Evolutionary conservation across 2,797 vertebrate genomes (phyloP).

Genomic region (Phylloscopus collybita): DNA sequence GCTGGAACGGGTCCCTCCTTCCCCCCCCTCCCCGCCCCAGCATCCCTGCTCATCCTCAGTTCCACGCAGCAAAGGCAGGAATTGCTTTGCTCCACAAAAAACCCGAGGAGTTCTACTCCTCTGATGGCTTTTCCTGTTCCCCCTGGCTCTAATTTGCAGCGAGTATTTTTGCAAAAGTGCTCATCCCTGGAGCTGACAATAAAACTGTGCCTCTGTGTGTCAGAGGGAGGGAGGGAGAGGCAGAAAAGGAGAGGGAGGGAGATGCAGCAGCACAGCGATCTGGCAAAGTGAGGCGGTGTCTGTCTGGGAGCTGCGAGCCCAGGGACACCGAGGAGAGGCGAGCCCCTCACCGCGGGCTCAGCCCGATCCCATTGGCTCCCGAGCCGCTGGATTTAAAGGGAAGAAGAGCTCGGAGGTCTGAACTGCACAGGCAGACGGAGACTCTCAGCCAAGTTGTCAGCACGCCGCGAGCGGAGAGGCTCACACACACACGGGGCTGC

Average conservation of each 20-base stretch:
- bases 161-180: slow-evolving; percentile 12
- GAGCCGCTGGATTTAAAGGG: slow-evolving; percentile 37
- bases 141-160: background rate
- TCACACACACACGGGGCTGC: background rate
- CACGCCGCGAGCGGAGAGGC: background rate
- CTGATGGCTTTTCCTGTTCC: slow-evolving; percentile 9
- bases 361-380: slow-evolving; percentile 58
- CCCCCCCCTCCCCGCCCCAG: background rate
- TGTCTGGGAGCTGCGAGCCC: slow-evolving; percentile 25
- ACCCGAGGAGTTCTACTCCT: background rate
- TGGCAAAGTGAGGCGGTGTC: slow-evolving; percentile 9
- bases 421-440: slow-evolving; percentile 17
- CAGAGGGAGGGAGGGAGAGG: background rate
- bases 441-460: slow-evolving; percentile 50
- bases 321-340: background rate
- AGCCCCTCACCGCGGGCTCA: slow-evolving; percentile 17
- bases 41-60: background rate
- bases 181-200: slow-evolving; percentile 19
- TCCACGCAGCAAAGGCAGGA: background rate
- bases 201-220: background rate
- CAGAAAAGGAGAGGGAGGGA: background rate
- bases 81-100: background rate
- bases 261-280: background rate
- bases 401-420: slow-evolving; percentile 3
- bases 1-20: background rate